Conservation (phyloP, 2,888 invertebrate genomes). For the Scaptomyza flava region DNA sequence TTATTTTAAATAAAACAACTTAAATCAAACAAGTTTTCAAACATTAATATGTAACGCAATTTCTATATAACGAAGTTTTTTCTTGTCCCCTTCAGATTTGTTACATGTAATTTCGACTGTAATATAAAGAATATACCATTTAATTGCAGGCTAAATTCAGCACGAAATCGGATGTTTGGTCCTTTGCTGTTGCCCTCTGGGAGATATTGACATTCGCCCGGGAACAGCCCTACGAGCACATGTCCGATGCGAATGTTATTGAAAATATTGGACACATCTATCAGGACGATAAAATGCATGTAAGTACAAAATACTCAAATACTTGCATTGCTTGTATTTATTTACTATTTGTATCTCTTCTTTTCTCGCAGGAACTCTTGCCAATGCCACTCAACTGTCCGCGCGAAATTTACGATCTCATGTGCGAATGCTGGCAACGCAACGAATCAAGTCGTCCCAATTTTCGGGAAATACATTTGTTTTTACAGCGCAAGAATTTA, state of each 20-base stretch:
- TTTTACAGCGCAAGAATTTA: slow-evolving; percentile 91
- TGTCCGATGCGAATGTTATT: slow-evolving; percentile 92
- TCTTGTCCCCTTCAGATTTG: no score
- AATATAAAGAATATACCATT: slow-evolving; percentile 8
- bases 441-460: slow-evolving; percentile 91
- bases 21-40: no score
- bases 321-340: neutral
- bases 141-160: slow-evolving; percentile 90
- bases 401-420: slow-evolving; percentile 93
- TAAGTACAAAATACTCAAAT: slow-evolving; percentile 83
- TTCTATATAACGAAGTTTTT: no score
- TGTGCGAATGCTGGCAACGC: slow-evolving; percentile 94
- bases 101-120: neutral
- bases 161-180: slow-evolving; percentile 94
- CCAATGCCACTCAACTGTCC: slow-evolving; percentile 91
- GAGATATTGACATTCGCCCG: slow-evolving; percentile 93
- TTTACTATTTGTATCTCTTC: neutral
- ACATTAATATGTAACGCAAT: no score
- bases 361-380: slow-evolving; percentile 85
- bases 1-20: no score
- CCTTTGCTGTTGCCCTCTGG: slow-evolving; percentile 94
- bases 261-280: slow-evolving; percentile 93
- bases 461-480: slow-evolving; percentile 93
- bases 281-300: slow-evolving; percentile 89
- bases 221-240: slow-evolving; percentile 92